Conservation (phyloP, 23 tunicate species). For the Trididemnum miniatum region DNA sequence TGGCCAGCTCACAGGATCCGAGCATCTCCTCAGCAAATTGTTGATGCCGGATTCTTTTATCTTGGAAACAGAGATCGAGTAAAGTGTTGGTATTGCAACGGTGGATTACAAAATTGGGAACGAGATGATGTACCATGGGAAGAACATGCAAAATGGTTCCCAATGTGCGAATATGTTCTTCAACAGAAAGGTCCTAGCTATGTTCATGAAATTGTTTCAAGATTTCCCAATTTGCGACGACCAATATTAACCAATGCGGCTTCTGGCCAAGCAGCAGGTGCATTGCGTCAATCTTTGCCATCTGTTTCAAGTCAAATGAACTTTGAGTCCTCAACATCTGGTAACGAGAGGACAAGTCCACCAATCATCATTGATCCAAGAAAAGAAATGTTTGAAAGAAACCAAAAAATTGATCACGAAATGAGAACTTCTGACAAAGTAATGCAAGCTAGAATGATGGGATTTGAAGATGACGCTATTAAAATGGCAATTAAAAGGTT, state of each 20-base stretch:
- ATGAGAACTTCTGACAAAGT: conserved; percentile 29
- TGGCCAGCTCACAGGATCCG: neutral
- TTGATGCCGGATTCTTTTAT: neutral
- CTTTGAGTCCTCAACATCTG: neutral
- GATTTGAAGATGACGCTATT: conserved; percentile 37
- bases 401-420: conserved; percentile 28
- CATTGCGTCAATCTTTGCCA: neutral
- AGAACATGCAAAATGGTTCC: conserved; percentile 1
- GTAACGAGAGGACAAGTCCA: neutral
- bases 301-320: neutral
- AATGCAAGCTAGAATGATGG: conserved; percentile 54
- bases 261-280: neutral
- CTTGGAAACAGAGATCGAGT: neutral
- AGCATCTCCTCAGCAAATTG: neutral
- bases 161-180: conserved; percentile 13
- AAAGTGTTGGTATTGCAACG: neutral
- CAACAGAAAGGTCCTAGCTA: conserved; percentile 5
- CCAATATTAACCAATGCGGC: neutral
- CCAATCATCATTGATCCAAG: conserved; percentile 37
- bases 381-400: conserved; percentile 23
- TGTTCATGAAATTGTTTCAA: neutral
- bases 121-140: neutral
- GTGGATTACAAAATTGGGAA: neutral
- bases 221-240: conserved; percentile 10
- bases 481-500: conserved; percentile 44